These are phyloP conservation scores for Sepioteuthis lessoniana DNA, from an alignment of 2,888 invertebrate species.

Conservation along the genomic window DNA sequence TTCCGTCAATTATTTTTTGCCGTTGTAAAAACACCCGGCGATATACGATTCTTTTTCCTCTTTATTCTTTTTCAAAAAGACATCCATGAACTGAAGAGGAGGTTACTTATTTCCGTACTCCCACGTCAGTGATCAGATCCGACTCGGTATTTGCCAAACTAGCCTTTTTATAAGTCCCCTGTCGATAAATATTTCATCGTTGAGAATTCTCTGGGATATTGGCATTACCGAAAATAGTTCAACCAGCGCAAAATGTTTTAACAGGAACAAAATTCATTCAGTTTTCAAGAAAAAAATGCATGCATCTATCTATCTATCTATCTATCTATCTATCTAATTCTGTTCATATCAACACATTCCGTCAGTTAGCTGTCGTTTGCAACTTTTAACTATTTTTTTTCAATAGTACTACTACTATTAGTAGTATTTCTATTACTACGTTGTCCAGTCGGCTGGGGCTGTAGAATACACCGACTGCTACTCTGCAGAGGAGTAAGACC, in stretches of 20 bases:
- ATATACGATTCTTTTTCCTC: too few species aligned
- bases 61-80: background rate
- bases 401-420: too few species aligned
- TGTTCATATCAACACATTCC: too few species aligned
- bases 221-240: background rate
- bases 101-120: background rate
- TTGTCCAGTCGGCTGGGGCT: too few species aligned
- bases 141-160: background rate
- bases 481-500: too few species aligned
- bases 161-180: background rate
- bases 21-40: too few species aligned
- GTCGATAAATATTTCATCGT: background rate
- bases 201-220: background rate
- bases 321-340: background rate
- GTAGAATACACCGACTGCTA: too few species aligned
- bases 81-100: background rate
- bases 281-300: background rate
- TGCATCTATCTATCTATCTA: background rate
- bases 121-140: background rate
- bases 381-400: too few species aligned
- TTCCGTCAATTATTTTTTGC: too few species aligned
- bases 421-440: too few species aligned
- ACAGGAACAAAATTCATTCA: background rate
- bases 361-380: too few species aligned
- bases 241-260: background rate